A percentile compares a stretch with the other conserved stretches of the same genome.
Evolutionary conservation across 2,888 invertebrate species (phyloP).

Genomic region (Oscheius sp.): DNA sequence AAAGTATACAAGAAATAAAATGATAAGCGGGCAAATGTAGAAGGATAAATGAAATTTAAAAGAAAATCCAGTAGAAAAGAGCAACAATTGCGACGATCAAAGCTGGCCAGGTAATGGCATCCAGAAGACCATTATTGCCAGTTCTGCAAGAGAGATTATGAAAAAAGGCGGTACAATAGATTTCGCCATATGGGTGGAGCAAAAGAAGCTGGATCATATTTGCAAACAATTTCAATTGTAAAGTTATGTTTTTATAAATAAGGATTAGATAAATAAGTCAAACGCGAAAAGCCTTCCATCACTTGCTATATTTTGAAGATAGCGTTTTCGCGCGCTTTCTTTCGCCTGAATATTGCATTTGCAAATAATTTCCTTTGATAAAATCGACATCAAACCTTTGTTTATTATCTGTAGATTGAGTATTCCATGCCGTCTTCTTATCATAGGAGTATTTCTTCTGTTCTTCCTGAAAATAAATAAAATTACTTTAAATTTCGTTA

Average conservation of each 20-base stretch:
- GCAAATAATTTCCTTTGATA: no score
- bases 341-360: no score
- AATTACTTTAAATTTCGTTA: no score
- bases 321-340: neutral
- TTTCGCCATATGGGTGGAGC: no score
- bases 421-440: slow-evolving; percentile 53
- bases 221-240: no score
- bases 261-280: neutral
- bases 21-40: neutral
- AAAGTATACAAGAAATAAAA: neutral
- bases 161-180: neutral
- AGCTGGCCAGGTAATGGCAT: slow-evolving; percentile 30
- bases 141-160: slow-evolving; percentile 32
- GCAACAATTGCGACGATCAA: slow-evolving; percentile 60
- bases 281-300: no score
- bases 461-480: slow-evolving; percentile 63
- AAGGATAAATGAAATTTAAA: neutral
- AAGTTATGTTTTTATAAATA: no score
- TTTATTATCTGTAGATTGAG: slow-evolving; percentile 40
- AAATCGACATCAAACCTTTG: slow-evolving; percentile 37
- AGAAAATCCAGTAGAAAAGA: slow-evolving; percentile 54
- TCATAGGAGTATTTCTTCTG: slow-evolving; percentile 65
- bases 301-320: no score
- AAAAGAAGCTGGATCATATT: no score
- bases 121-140: slow-evolving; percentile 32